These are phyloP conservation scores for Autographa pulchrina DNA, from an alignment of 2,888 invertebrate genomes.

Conservation along the genomic window DNA sequence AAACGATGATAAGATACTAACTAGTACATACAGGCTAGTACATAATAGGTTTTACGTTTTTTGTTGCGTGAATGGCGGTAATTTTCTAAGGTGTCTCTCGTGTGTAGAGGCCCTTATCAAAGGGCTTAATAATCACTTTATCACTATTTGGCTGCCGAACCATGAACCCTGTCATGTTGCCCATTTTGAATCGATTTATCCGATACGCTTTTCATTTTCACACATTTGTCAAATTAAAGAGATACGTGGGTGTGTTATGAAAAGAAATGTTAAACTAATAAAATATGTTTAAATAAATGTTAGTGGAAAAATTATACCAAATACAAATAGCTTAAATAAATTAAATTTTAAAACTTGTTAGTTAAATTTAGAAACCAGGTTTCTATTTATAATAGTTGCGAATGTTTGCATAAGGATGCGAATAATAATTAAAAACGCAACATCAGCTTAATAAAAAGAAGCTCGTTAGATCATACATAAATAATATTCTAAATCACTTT, in stretches of 20 bases:
- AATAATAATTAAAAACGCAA: background rate
- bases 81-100: background rate
- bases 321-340: too few species aligned
- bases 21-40: too few species aligned
- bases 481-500: background rate
- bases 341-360: background rate
- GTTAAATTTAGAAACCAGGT: background rate
- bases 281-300: background rate
- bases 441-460: background rate
- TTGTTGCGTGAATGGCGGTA: background rate
- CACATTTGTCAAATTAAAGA: background rate
- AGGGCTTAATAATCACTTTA: background rate
- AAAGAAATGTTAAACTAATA: background rate
- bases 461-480: background rate
- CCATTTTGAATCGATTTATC: background rate
- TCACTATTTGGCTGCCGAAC: background rate
- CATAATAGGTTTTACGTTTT: background rate
- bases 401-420: background rate
- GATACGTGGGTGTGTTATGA: background rate
- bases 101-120: background rate
- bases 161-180: conserved; percentile 1
- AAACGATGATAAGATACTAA: too few species aligned
- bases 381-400: background rate
- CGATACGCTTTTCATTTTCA: background rate
- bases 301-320: background rate